Evolutionary conservation across 1,140 invertebrate species (phyloP).

Genomic region (Procambarus clarkii): DNA sequence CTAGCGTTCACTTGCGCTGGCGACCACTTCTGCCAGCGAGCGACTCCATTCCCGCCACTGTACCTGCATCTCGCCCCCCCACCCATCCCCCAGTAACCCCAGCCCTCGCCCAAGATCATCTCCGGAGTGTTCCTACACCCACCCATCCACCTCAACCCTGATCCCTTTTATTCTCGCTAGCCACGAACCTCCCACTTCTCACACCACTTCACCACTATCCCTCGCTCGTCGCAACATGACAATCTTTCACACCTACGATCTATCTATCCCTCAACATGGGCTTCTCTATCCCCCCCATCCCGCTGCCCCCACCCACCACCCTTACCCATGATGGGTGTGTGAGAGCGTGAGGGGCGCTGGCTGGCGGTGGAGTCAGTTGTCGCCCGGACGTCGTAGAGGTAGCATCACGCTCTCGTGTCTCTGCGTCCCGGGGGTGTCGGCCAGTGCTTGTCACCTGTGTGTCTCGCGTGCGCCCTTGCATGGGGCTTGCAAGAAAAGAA

Average conservation of each 20-base stretch:
- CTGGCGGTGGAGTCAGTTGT: neutral
- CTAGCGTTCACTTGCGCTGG: neutral
- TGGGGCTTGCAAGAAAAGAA: neutral
- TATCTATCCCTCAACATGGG: conserved; percentile 10
- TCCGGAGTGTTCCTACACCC: neutral
- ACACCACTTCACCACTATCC: neutral
- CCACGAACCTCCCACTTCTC: neutral
- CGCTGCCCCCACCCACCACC: neutral
- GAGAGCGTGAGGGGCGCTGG: neutral
- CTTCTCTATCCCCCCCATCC: neutral
- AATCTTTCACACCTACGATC: conserved; percentile 9
- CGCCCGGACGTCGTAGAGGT: conserved; percentile 1
- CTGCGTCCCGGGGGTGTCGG: neutral
- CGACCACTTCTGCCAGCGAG: neutral
- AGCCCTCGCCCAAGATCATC: neutral
- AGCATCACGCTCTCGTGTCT: conserved; percentile 7
- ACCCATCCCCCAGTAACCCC: neutral
- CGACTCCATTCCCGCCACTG: neutral
- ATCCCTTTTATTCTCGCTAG: neutral
- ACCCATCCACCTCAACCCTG: neutral
- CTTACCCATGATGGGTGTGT: neutral
- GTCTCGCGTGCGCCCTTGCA: neutral
- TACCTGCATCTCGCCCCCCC: neutral
- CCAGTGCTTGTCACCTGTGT: neutral
- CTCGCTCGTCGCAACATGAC: neutral